A percentile compares a stretch with the other conserved stretches of the same genome.
Conservation (phyloP, 2,797 vertebrate genomes). For the Echiichthys vipera region DNA sequence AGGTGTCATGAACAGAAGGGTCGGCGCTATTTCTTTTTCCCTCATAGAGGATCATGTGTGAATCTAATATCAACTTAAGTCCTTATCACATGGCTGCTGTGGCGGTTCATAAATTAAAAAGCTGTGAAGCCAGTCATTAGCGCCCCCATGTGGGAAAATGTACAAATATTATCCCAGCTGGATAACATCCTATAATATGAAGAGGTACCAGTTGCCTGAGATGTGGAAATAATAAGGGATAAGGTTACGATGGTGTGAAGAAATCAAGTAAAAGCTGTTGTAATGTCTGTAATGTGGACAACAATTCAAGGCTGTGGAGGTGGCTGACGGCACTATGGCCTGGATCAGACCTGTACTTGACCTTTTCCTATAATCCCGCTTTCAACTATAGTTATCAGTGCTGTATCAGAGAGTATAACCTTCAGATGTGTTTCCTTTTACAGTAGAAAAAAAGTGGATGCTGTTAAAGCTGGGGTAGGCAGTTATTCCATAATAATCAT, state of each 20-base stretch:
- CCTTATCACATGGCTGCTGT: constrained; percentile 46
- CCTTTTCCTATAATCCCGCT: not conserved
- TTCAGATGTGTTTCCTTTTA: not conserved
- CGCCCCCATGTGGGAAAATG: constrained; percentile 44
- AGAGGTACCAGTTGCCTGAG: constrained; percentile 8
- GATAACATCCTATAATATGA: not conserved
- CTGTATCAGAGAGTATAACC: not conserved
- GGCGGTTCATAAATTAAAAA: constrained; percentile 23
- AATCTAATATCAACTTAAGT: constrained; percentile 27
- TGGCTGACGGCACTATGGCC: not conserved
- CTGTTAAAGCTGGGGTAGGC: too few species aligned
- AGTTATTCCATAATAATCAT: too few species aligned
- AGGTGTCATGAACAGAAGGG: not conserved
- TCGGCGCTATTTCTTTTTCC: not conserved
- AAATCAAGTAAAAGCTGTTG: not conserved
- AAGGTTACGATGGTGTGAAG: not conserved
- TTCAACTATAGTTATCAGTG: not conserved
- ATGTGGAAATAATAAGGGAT: not conserved
- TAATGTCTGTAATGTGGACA: not conserved
- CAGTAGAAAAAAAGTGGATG: not conserved
- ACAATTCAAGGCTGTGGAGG: not conserved
- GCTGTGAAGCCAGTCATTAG: constrained; percentile 19
- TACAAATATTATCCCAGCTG: not conserved
- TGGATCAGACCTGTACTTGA: not conserved
- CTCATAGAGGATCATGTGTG: constrained; percentile 13